A percentile compares a stretch with the other conserved stretches of the same genome.
phyloP scores from a whole-genome alignment of 1,140 invertebrate genomes.

The Euwallacea similis region DNA sequence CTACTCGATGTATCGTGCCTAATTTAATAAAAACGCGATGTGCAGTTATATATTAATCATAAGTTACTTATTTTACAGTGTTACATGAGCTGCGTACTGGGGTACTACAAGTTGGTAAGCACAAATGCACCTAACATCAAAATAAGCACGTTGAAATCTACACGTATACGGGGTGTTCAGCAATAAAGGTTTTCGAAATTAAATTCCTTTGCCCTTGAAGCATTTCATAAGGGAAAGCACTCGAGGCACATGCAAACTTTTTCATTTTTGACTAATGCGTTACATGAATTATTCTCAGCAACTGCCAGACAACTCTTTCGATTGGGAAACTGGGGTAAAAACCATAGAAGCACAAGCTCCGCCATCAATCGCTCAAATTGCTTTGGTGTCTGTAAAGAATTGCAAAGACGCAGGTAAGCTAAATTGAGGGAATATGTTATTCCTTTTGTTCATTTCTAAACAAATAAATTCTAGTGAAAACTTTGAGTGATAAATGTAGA shows the following conservation, averaged over 20 bases:
- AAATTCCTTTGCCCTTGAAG: too few relatives aligned
- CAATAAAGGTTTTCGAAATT: too few relatives aligned
- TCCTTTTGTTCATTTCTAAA: background rate
- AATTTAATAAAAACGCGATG: too few relatives aligned
- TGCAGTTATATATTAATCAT: too few relatives aligned
- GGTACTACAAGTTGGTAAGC: slow-evolving; percentile 45
- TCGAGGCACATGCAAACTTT: too few relatives aligned
- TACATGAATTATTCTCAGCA: slow-evolving; percentile 27
- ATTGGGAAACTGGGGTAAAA: slow-evolving; percentile 41
- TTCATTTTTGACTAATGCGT: background rate
- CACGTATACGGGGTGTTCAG: too few relatives aligned
- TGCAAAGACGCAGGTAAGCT: slow-evolving; percentile 44
- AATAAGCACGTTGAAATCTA: too few relatives aligned
- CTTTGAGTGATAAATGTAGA: slow-evolving; percentile 40
- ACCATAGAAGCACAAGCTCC: slow-evolving; percentile 40
- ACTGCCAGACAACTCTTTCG: slow-evolving; percentile 42
- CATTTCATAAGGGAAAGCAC: background rate
- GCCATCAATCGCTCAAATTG: slow-evolving; percentile 29
- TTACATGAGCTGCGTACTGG: slow-evolving; percentile 42
- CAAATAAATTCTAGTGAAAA: slow-evolving; percentile 30
- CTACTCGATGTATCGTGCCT: too few relatives aligned
- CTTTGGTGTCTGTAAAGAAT: slow-evolving; percentile 25
- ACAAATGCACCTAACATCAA: background rate
- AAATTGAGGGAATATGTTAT: slow-evolving; percentile 7
- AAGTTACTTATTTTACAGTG: slow-evolving; percentile 34